Evolutionary conservation across 2,113 vertebrate species (phyloP), one percentile per base, ranked within the genome.

Genomic region (Malaclemys terrapin): DNA sequence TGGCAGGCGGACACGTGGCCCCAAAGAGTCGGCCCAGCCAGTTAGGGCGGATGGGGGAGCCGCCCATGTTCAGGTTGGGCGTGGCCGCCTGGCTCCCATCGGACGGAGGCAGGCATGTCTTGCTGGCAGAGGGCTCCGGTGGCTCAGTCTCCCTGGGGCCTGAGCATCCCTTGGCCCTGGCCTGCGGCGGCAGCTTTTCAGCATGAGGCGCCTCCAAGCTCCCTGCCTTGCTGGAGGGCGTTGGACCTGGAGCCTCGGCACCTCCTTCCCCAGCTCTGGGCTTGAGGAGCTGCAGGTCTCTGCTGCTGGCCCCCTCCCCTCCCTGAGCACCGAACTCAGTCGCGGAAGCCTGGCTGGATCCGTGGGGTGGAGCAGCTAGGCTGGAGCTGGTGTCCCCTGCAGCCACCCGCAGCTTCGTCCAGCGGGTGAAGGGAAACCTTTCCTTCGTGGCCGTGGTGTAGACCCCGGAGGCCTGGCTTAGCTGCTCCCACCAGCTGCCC

Each of bases 11-110:
- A 22, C 1, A 82, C 92, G 82, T 90, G 38, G 98, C 99, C 83
- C 99, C 99, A 25, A 99, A 99, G 27, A 99, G 98, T 38, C 99
- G 97, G 4, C 99, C 99, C 82, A 99, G 91, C 98, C 98, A 98
- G 16, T 35, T 27, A 52, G 96, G 65, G 2, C 89, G 31, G 7
- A n/a, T 57, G 4, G 53, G 49, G 49, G 56, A 20, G 25, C 5
- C 1, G 0, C 10, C 13, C 0, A 10, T 3, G 42, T 1, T 38
- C 0, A 72, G 19, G 22, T 14, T 29, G 2, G 83, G 8, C 49
- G 84, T 49, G 1, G 93, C 82, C 17, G 69, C 88, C 57, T 0
- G 8, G 12, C 1, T 83, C 82, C 83, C 20, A 0, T 0, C 10
- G 11, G 62, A 7, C 47, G 12, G 91, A 69, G 79, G 42, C 57